Percentiles rank a stretch among this genome's conserved stretches.
Conservation (phyloP, 2,888 invertebrate genomes). For the Leucophora obtusa region DNA sequence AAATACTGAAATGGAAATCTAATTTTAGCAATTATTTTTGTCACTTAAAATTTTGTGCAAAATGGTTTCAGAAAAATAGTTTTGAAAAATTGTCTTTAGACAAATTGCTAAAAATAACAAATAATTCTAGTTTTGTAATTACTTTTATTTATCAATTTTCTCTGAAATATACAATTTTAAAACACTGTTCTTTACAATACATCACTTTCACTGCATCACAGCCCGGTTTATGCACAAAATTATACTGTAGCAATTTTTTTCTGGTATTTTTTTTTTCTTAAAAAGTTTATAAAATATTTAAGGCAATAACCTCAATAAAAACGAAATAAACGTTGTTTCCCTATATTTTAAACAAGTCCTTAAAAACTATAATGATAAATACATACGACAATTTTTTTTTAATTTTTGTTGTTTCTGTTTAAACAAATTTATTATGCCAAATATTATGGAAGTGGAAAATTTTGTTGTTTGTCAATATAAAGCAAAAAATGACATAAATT, state of each 20-base stretch:
- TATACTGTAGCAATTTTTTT: neutral
- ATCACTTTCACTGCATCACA: neutral
- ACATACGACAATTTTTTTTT: no score
- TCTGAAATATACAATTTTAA: neutral
- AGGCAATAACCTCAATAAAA: conserved; percentile 11
- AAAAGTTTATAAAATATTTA: neutral
- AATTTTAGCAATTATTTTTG: no score
- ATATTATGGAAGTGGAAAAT: neutral
- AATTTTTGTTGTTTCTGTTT: neutral
- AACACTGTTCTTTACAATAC: neutral
- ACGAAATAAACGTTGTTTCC: neutral
- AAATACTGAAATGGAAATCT: no score
- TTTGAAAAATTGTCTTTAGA: no score
- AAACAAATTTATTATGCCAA: conserved; percentile 23
- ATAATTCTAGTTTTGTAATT: no score
- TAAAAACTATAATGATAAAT: conserved; percentile 7
- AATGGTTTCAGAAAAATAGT: no score
- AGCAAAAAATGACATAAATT: conserved; percentile 2
- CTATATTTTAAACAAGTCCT: neutral
- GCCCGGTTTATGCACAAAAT: neutral
- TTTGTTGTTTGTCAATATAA: neutral
- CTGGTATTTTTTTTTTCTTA: neutral
- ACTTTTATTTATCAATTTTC: no score
- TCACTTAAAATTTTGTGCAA: no score
- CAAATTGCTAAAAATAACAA: no score